phyloP scores from a whole-genome alignment of 2,113 vertebrate species.

The Muntiacus reevesi region DNA sequence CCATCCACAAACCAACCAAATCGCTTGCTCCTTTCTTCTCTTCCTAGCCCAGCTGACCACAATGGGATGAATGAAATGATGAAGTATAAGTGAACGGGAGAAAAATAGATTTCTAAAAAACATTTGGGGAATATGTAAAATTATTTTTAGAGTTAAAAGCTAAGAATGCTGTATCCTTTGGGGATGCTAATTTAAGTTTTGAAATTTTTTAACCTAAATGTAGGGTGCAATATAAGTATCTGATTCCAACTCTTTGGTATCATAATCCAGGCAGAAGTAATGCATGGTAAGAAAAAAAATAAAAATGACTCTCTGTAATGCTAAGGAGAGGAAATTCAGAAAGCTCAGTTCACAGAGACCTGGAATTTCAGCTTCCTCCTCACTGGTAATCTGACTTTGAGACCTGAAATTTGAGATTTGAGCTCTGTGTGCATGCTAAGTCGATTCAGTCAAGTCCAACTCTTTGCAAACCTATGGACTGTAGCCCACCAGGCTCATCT shows the following conservation, averaged over 20 bases:
- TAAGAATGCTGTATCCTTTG: neutral
- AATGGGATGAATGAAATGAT: neutral
- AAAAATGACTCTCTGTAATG: neutral
- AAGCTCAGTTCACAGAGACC: neutral
- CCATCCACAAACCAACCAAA: constrained; percentile 22
- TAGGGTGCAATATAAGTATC: neutral
- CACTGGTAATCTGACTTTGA: constrained; percentile 35
- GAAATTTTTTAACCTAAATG: constrained; percentile 2
- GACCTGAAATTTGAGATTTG: constrained; percentile 41
- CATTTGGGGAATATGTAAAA: neutral
- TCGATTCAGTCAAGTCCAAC: neutral
- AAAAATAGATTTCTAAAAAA: neutral
- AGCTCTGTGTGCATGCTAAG: neutral
- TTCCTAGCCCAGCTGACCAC: neutral
- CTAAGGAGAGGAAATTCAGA: neutral
- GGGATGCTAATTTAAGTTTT: neutral
- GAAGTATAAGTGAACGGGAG: neutral
- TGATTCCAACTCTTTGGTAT: neutral
- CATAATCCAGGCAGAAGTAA: neutral
- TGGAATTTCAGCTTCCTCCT: neutral
- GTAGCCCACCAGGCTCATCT: neutral
- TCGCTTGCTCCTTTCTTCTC: neutral
- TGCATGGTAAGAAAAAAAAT: neutral
- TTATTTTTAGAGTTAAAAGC: constrained; percentile 13
- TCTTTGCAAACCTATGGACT: neutral